Base-by-base conservation (phyloP, 2,113 vertebrate species). In the Siphamia tubifer region DNA sequence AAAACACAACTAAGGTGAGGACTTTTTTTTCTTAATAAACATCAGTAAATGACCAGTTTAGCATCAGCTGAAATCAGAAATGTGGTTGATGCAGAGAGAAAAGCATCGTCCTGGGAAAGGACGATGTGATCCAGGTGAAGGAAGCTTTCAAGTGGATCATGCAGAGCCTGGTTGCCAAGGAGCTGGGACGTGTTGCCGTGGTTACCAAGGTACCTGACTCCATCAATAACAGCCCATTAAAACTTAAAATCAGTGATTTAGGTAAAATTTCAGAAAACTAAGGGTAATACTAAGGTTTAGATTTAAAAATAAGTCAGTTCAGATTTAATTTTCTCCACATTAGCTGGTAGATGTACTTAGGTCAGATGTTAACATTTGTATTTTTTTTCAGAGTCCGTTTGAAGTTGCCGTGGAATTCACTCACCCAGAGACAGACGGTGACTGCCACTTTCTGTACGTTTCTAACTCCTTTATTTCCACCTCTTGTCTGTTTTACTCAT, bases 361-460 rank as follows among this genome's bases (percentile, higher is more conserved):
- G n/a, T n/a, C n/a, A n/a, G n/a, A n/a, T n/a, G n/a, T n/a, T n/a
- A 2, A 10, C 23, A 4, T 21, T 48, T n/a, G n/a, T n/a, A n/a
- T n/a, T n/a, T 47, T 34, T 48, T 76, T 80, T 25, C 83, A 98
- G 96, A 96, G 95, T 82, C 67, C 87, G 28, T 97, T 98, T 83
- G 98, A 98, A 94, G 94, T 98, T 36, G 92, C 93, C 0, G 91
- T 98, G 79, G 93, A 95, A 76, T 98, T 99, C 88, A 91, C 87
- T 49, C 98, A 98, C 87, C 87, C 93, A 30, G 95, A 96, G 82
- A 97, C 96, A 11, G 95, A 96, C 0, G 79, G 89, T 13, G 98
- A 98, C 90, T 99, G 98, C 82, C 94, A 93, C 89, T 99, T 99
- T 90, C 92, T 99, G 97, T 98, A 93, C 94, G 97, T 95, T 13